These are phyloP conservation scores for Glareola pratincola DNA, from an alignment of 2,113 vertebrate genomes.

Conservation along the genomic window DNA sequence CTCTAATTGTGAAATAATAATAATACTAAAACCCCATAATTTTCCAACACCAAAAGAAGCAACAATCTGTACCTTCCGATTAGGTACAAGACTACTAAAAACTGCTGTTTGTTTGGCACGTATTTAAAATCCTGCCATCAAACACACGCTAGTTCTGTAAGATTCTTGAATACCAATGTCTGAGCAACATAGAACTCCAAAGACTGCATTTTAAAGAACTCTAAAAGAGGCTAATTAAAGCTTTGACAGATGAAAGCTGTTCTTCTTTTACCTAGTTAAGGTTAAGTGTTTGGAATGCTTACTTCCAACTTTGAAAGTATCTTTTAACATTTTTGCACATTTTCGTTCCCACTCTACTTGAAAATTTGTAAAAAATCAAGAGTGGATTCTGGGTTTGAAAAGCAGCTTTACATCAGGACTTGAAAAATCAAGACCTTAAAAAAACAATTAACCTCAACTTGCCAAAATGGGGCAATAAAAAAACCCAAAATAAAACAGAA, in stretches of 20 bases:
- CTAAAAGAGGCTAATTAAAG: neutral
- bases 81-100: neutral
- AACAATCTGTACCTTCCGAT: neutral
- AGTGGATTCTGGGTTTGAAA: neutral
- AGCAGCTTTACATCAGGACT: neutral
- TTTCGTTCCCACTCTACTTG: neutral
- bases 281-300: neutral
- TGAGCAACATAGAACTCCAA: neutral
- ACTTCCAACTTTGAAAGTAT: neutral
- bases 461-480: neutral
- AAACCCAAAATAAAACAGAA: neutral
- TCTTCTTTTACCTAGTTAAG: neutral
- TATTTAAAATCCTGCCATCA: neutral
- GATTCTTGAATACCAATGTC: neutral
- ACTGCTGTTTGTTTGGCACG: accelerated
- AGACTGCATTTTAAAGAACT: neutral
- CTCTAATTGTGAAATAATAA: neutral
- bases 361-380: neutral
- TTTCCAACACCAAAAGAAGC: neutral
- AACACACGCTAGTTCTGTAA: neutral
- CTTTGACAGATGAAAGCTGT: neutral
- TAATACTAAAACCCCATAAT: no score
- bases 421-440: neutral
- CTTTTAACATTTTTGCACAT: neutral
- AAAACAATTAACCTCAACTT: neutral